phyloP scores from a whole-genome alignment of 2,888 invertebrate genomes.

The Strigamia maritima region DNA sequence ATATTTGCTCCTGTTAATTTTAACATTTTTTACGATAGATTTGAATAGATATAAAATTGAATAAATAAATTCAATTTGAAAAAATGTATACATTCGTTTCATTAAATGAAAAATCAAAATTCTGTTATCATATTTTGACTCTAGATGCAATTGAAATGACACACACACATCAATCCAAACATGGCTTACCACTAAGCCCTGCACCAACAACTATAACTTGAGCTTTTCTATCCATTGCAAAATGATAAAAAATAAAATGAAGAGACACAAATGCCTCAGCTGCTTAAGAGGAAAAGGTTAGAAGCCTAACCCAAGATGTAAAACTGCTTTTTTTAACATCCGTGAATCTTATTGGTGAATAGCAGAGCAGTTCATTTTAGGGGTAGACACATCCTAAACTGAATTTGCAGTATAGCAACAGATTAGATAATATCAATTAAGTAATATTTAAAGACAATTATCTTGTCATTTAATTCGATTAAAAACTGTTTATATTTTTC shows the following conservation, averaged over 20 bases:
- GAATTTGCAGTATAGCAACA: not conserved
- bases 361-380: not conserved
- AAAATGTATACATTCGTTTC: too few species aligned
- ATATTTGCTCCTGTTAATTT: not conserved
- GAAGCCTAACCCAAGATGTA: not conserved
- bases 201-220: constrained; percentile 41
- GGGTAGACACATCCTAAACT: not conserved
- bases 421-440: not conserved
- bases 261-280: not conserved
- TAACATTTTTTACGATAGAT: not conserved
- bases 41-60: too few species aligned
- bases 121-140: not conserved
- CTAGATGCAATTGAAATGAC: not conserved
- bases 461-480: not conserved
- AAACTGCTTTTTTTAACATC: not conserved
- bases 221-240: constrained; percentile 23
- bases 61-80: too few species aligned
- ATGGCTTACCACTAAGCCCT: constrained; percentile 41
- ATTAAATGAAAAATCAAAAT: too few species aligned
- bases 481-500: too few species aligned
- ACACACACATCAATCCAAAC: not conserved
- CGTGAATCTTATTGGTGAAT: not conserved
- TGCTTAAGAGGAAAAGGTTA: not conserved
- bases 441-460: not conserved
- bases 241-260: not conserved